Conservation (phyloP, 2,888 invertebrate species). For the Serrognathus titanus region DNA sequence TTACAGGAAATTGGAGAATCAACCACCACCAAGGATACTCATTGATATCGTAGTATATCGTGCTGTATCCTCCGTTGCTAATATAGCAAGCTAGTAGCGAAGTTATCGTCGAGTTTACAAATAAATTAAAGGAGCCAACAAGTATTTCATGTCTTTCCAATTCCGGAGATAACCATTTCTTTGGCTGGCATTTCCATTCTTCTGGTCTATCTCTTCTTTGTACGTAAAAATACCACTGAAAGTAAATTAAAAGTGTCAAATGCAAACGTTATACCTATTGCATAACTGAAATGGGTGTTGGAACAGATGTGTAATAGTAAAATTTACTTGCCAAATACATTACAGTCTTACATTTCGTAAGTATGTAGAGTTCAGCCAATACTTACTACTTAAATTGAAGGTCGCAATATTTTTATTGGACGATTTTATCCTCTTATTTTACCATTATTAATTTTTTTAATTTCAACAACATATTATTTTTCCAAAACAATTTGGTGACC, state of each 20-base stretch:
- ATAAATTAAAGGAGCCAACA: conserved; percentile 58
- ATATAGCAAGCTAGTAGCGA: conserved; percentile 64
- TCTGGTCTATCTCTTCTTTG: conserved; percentile 57
- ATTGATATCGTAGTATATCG: conserved; percentile 59
- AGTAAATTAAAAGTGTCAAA: conserved; percentile 1
- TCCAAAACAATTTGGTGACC: no score
- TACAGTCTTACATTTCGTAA: no score
- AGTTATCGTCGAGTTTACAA: conserved; percentile 56
- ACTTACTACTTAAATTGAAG: no score
- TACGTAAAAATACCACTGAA: conserved; percentile 70
- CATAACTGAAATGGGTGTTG: no score
- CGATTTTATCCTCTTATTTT: no score
- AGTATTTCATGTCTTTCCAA: conserved; percentile 67
- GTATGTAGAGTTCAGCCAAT: no score
- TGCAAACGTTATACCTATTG: not conserved
- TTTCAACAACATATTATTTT: no score
- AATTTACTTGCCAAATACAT: no score
- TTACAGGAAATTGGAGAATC: conserved; percentile 59
- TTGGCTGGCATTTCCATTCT: conserved; percentile 73
- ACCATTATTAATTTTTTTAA: no score
- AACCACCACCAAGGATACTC: conserved; percentile 64
- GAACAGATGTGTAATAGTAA: no score
- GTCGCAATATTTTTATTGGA: no score
- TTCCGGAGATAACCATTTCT: conserved; percentile 63
- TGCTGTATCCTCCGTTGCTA: conserved; percentile 63